Evolutionary conservation across 2,888 invertebrate genomes (phyloP).

Genomic region (Stegophylla sp.): DNA sequence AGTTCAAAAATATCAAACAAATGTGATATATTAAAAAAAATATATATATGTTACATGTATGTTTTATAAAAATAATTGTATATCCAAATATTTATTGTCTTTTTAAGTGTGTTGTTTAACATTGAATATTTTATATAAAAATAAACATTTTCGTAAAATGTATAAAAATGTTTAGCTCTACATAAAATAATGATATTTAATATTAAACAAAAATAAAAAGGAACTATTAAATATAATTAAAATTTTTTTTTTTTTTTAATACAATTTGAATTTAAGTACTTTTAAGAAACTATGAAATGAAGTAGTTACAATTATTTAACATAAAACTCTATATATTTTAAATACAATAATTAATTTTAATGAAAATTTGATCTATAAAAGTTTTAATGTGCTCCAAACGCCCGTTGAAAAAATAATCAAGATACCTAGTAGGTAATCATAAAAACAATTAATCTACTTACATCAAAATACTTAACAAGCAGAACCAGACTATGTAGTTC

Average conservation of each 20-base stretch:
- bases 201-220: no score
- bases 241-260: no score
- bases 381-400: neutral
- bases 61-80: neutral
- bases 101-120: neutral
- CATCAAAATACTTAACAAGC: slow-evolving; percentile 12
- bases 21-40: slow-evolving; percentile 6
- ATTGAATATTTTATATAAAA: neutral
- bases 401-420: neutral
- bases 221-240: no score
- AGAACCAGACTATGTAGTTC: neutral
- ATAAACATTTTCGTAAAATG: neutral
- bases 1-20: slow-evolving; percentile 14
- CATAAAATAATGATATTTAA: neutral
- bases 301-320: neutral
- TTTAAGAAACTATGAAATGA: neutral
- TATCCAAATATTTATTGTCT: slow-evolving; percentile 25
- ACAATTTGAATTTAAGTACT: neutral
- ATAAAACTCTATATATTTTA: neutral
- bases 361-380: neutral
- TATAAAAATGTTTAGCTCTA: neutral
- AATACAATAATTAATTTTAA: neutral
- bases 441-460: neutral
- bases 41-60: neutral
- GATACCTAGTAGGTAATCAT: neutral